phyloP scores from a whole-genome alignment of 2,797 vertebrate genomes.

The Odontamblyopus lacepedii region DNA sequence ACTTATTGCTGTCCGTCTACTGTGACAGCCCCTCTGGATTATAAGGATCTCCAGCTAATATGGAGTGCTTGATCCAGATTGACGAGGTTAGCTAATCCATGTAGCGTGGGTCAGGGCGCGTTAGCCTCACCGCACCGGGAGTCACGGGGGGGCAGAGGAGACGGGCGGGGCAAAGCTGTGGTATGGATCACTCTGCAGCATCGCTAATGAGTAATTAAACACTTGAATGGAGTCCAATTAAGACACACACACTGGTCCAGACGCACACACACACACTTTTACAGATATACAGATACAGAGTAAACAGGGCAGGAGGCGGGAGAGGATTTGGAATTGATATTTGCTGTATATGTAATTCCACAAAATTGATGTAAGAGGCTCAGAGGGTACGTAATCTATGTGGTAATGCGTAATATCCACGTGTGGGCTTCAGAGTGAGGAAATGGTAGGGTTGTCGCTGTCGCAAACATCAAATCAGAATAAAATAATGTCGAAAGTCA shows the following conservation, averaged over 20 bases:
- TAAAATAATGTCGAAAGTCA: not conserved
- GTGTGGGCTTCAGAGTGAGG: not conserved
- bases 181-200: slow-evolving; percentile 70
- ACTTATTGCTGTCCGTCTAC: slow-evolving; percentile 48
- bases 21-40: slow-evolving; percentile 28
- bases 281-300: slow-evolving; percentile 34
- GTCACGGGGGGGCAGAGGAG: slow-evolving; percentile 44
- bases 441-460: not conserved
- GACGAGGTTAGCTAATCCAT: slow-evolving; percentile 74
- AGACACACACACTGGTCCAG: slow-evolving; percentile 48
- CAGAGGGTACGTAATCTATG: slow-evolving; percentile 1
- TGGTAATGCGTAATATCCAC: not conserved
- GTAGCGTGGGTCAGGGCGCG: slow-evolving; percentile 67
- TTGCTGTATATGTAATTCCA: slow-evolving; percentile 2
- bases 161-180: slow-evolving; percentile 35
- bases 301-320: slow-evolving; percentile 19
- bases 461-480: not conserved
- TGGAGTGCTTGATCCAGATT: slow-evolving; percentile 68
- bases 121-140: slow-evolving; percentile 52
- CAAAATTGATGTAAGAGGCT: slow-evolving; percentile 9
- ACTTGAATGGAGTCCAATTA: slow-evolving; percentile 75
- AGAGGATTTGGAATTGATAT: slow-evolving; percentile 11
- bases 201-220: slow-evolving; percentile 76
- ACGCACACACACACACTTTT: slow-evolving; percentile 4
- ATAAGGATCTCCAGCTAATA: slow-evolving; percentile 51